A percentile compares a stretch with the other conserved stretches of the same genome.
These are phyloP conservation scores for Dasyurus viverrinus DNA, from an alignment of 2,113 vertebrate genomes.

Conservation along the genomic window DNA sequence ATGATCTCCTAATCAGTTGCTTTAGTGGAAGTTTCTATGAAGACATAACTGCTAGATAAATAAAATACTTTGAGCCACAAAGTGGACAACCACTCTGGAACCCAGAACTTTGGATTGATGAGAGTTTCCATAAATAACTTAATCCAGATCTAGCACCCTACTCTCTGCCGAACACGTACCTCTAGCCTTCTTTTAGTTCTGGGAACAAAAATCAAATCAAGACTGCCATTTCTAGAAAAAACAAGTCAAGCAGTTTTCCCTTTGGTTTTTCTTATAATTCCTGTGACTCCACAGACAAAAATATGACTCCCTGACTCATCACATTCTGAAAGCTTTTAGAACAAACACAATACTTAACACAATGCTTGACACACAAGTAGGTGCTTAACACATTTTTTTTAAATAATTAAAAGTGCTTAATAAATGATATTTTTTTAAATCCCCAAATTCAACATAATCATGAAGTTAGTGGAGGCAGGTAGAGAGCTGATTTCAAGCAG, in stretches of 20 bases:
- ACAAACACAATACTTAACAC: too few species aligned
- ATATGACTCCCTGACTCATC: too few species aligned
- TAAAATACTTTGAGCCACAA: neutral
- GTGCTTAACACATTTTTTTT: too few species aligned
- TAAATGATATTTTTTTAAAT: too few species aligned
- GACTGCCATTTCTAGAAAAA: neutral
- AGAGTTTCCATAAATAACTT: neutral
- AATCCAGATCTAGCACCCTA: neutral
- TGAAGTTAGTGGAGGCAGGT: too few species aligned
- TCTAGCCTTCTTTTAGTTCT: neutral
- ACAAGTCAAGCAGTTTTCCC: neutral
- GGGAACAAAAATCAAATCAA: neutral
- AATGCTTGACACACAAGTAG: too few species aligned
- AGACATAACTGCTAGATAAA: neutral
- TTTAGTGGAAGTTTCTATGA: neutral
- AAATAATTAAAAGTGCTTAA: too few species aligned
- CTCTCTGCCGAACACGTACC: neutral
- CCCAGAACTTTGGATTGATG: neutral
- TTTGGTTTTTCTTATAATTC: too few species aligned
- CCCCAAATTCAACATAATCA: slow-evolving; percentile 46
- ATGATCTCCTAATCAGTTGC: neutral
- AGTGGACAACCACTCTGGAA: neutral
- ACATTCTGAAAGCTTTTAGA: too few species aligned
- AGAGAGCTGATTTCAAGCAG: too few species aligned
- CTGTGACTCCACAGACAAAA: too few species aligned